Evolutionary conservation across 1,140 invertebrate species (phyloP), one percentile per base, ranked within the genome.

Genomic region (Gryon sp.): DNA sequence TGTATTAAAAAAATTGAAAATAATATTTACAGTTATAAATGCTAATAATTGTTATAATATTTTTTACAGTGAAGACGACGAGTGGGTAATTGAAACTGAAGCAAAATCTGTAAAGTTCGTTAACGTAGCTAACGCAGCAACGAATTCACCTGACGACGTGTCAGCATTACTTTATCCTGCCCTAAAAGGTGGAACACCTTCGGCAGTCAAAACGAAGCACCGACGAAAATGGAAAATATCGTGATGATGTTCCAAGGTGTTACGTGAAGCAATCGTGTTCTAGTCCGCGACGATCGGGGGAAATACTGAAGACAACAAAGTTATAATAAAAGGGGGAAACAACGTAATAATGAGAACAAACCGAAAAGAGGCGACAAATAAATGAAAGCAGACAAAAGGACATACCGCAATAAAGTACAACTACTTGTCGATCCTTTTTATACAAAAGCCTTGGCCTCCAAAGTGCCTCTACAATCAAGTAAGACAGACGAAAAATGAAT

Each of bases 71-170:
- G 84, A 90, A 79, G 89, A 91, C 16, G 91, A 93, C 79, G 91
- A 92, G 81, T 93, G 92, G 92, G 85, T 92, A 11, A 76, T 87
- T 4, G 90, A 91, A 80, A 90, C 90, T 20, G 90, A 92, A 80
- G 90, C 89, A 78, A 86, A 85, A 77, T 79, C 70, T n/a, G 88
- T 81, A 20, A 91, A 90, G 69, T 81, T 87, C 55, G 88, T 92
- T n/a, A 83, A 84, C 32, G 90, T 92, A 59, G 86, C 90, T 2
- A 83, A 86, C 12, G 84, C 90, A 12, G 86, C 90, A 19, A 62
- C 87, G 4, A 80, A 78, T 3, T 81, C 87, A 0, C 84, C 87
- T 14, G 82, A 89, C 18, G 87, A 85, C 34, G 81, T 91, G 4
- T 53, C 60, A 4, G 6, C 18, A 3, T 69, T 81, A 3, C 76